Base-by-base conservation (phyloP, 2,113 vertebrate species). In the Scopus umbretta region DNA sequence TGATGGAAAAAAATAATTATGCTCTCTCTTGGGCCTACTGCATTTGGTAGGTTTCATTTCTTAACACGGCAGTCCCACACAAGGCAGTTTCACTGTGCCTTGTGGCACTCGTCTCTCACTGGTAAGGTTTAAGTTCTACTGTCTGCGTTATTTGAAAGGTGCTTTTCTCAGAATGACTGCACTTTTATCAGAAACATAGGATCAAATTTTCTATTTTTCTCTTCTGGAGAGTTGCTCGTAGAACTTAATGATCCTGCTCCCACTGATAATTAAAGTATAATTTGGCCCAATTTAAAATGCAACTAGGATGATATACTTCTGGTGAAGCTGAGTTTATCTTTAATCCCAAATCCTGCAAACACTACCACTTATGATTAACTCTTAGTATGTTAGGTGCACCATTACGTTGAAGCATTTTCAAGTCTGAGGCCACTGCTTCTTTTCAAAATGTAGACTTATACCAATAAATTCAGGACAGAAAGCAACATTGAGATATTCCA, bases 261-360 rank as follows among this genome's bases (percentile, higher is more conserved):
- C 27, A 12, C 61, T 86, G 61, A 80, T 90, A 71, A 92, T 88
- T 66, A 20, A 61, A 81, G 36, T 38, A 75, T 93, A 62, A 88
- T 86, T 92, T 91, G 72, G 67, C 52, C 63, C 65, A 88, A 84
- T 86, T 97, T 90, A 74, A 92, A 86, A 76, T 58, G 45, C n/a
- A 84, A 16, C 75, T 79, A 92, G 49, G 56, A 40, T 85, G 16
- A 59, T 66, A 45, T 19, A 45, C 30, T 79, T 82, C 47, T 56
- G 50, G 16, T 49, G 68, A 90, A 85, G 42, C 18, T 42, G 30
- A 63, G 38, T 91, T 80, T 80, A 25, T 75, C 78, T 96, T 93
- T 70, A 86, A 93, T 88, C 45, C 43, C 50, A 90, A 82, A 86
- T 92, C 59, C 50, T 88, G 61, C 53, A 42, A 70, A n/a, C 5